Evolutionary conservation across 2,113 vertebrate species (phyloP).

Genomic region (human (Homo sapiens)): GRCh38 chr1:8870501-8871000

Average conservation of each 20-base stretch:
- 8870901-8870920: constrained; percentile 64
- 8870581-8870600: constrained; percentile 27
- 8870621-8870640: neutral
- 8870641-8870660: neutral
- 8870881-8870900: constrained; percentile 89
- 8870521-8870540: constrained; percentile 93
- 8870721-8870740: constrained; percentile 75
- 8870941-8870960: neutral
- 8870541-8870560: constrained; percentile 78
- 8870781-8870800: constrained; percentile 69
- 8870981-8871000: neutral
- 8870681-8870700: constrained; percentile 52
- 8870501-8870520: constrained; percentile 99
- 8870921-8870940: constrained; percentile 56
- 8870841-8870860: constrained; percentile 98
- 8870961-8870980: neutral
- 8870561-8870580: constrained; percentile 83
- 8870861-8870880: constrained; percentile 99
- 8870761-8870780: constrained; percentile 93
- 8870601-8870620: constrained; percentile 25
- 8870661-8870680: constrained; percentile 9
- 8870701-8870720: constrained; percentile 25
- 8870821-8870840: constrained; percentile 99
- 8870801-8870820: constrained; percentile 63
- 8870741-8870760: constrained; percentile 75